phyloP scores from a whole-genome alignment of 2,797 vertebrate species.

The Rhyacichthys aspro region DNA sequence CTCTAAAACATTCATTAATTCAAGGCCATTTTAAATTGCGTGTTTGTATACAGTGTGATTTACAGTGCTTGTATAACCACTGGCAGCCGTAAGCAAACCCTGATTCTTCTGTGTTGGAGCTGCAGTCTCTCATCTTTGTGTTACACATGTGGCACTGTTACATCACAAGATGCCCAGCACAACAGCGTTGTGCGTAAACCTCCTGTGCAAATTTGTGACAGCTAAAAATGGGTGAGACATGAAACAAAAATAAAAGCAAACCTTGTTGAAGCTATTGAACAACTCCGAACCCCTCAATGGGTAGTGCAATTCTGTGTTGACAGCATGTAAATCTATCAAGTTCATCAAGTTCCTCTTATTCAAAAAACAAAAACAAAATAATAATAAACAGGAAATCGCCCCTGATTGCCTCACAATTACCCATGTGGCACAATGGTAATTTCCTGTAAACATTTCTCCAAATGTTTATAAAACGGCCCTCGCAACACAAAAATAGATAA shows the following conservation, averaged over 20 bases:
- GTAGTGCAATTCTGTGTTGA: constrained; percentile 72
- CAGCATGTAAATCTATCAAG: constrained; percentile 62
- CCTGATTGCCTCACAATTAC: constrained; percentile 71
- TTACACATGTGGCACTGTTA: constrained; percentile 39
- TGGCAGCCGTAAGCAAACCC: constrained; percentile 50
- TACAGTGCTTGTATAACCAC: constrained; percentile 71
- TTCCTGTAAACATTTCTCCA: constrained; percentile 77
- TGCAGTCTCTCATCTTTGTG: constrained; percentile 29
- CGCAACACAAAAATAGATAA: constrained; percentile 79
- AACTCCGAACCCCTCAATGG: constrained; percentile 60
- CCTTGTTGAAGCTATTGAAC: constrained; percentile 36
- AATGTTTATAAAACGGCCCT: constrained; percentile 74
- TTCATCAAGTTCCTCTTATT: constrained; percentile 46
- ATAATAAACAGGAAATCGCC: constrained; percentile 58
- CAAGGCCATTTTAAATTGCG: constrained; percentile 74
- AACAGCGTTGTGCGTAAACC: constrained; percentile 43
- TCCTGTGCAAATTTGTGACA: constrained; percentile 38
- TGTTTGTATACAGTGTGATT: constrained; percentile 68
- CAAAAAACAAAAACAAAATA: constrained; percentile 16
- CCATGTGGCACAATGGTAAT: constrained; percentile 75
- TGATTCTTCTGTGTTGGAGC: constrained; percentile 24
- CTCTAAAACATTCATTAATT: constrained; percentile 77
- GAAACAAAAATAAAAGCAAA: constrained; percentile 22
- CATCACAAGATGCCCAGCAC: constrained; percentile 48
- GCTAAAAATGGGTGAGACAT: constrained; percentile 36